Base-by-base conservation (phyloP, 2,797 vertebrate genomes). In the Sciurus vulgaris region DNA sequence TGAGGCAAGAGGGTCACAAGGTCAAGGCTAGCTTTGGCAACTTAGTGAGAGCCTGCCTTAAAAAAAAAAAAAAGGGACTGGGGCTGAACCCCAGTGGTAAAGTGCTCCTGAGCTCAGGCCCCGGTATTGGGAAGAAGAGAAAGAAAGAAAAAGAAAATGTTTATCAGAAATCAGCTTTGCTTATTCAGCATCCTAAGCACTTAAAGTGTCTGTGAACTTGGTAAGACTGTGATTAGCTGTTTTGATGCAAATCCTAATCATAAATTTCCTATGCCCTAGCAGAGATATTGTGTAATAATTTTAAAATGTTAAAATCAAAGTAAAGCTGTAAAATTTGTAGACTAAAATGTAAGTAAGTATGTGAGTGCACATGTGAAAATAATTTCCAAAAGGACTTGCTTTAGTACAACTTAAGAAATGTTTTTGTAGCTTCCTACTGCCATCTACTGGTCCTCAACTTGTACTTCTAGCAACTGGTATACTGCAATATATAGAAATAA, bases 391-490 rank as follows among this genome's bases (percentile, higher is more conserved):
- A 69, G n/a, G 44, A 72, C 77, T 96, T 44, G 18, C 35, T 93
- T 86, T 73, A 90, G 51, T 61, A 72, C 47, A 84, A n/a, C 18
- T 79, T 69, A 69, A 77, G 30, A 73, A 83, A 49, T 33, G 47
- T 84, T 24, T 56, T 94, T 70, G 76, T 92, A 87, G 56, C 74
- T 86, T 97, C 81, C 67, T 98, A 77, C 97, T 86, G 97, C 98
- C 98, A 98, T 87, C 98, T 98, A 83, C 93, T 96, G 98, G 95
- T n/a, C 33, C 54, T 79, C 69, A 77, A 51, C 35, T 79, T 92
- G 26, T 38, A 22, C 14, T 72, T 65, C n/a, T 33, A 86, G 56
- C 41, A n/a, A 35, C 63, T 95, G 47, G n/a, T 69, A 10, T 91
- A 11, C 30, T 51, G 0, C 59, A 65, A 77, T 65, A 86, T 11